phyloP scores from a whole-genome alignment of 2,113 vertebrate genomes.

The Poecilia latipinna region DNA sequence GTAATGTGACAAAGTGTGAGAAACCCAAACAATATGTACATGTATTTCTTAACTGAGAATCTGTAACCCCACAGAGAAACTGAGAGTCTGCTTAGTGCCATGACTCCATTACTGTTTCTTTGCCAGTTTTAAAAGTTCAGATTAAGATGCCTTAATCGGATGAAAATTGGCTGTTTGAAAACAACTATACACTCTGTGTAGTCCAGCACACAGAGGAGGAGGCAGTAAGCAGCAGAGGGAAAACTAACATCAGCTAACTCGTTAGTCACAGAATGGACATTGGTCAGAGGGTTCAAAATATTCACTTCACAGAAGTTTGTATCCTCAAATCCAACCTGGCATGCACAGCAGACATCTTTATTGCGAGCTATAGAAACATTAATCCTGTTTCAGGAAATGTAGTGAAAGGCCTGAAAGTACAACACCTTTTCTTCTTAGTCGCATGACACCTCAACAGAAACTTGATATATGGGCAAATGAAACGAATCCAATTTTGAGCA shows the following conservation, averaged over 20 bases:
- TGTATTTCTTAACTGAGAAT: no score
- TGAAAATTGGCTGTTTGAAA: neutral
- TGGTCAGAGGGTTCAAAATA: slow-evolving; percentile 76
- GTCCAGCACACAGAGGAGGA: neutral
- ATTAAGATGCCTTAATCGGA: neutral
- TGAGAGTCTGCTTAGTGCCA: no score
- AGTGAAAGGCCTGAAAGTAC: slow-evolving; percentile 6
- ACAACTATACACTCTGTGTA: neutral
- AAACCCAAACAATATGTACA: neutral
- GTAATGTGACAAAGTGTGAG: neutral
- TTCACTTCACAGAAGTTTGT: slow-evolving; percentile 67
- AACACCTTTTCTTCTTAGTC: neutral
- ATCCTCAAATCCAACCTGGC: slow-evolving; percentile 54
- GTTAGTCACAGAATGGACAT: slow-evolving; percentile 74
- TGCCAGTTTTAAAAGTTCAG: neutral
- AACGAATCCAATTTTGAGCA: slow-evolving; percentile 3
- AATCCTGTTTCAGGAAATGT: slow-evolving; percentile 1
- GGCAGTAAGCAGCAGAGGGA: neutral
- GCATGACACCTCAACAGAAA: neutral
- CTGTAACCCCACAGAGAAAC: neutral
- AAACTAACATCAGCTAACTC: slow-evolving; percentile 65
- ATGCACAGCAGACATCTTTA: slow-evolving; percentile 35
- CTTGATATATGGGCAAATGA: slow-evolving; percentile 27
- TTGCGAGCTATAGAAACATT: slow-evolving; percentile 15
- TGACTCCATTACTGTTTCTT: neutral